Percentiles rank a stretch among this genome's conserved stretches.
These are phyloP conservation scores for Ibycter americanus DNA, from an alignment of 2,797 vertebrate genomes.

Conservation along the genomic window DNA sequence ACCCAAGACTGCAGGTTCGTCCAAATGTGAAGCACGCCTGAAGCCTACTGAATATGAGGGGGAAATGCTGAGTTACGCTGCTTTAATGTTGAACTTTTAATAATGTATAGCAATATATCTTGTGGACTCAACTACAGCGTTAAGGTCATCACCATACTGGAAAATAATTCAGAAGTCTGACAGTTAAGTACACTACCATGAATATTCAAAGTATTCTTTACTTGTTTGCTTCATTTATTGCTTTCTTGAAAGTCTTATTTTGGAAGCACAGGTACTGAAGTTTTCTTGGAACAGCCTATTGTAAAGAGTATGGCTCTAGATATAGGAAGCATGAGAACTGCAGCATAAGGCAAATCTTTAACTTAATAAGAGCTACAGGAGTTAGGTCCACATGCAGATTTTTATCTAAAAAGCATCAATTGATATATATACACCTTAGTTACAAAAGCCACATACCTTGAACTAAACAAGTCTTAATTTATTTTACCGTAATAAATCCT, in stretches of 20 bases:
- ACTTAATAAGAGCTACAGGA: not conserved
- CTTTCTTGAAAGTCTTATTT: not conserved
- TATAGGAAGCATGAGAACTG: not conserved
- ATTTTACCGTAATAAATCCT: slow-evolving; percentile 33
- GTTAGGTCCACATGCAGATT: not conserved
- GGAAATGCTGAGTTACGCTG: not conserved
- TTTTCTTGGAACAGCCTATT: not conserved
- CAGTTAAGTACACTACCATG: not conserved
- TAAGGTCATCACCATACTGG: not conserved
- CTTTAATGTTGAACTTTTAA: not conserved
- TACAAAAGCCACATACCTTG: not conserved
- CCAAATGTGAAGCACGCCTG: not conserved
- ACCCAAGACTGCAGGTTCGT: not conserved
- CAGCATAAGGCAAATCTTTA: not conserved
- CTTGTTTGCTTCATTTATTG: not conserved
- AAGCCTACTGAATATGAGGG: not conserved
- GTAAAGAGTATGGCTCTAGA: not conserved
- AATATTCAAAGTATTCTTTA: not conserved
- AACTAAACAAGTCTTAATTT: not conserved
- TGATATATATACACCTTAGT: not conserved
- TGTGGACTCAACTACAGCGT: not conserved
- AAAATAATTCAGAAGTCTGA: not conserved
- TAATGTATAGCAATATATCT: not conserved
- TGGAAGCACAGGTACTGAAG: not conserved
- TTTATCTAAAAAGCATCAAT: not conserved